Evolutionary conservation across 2,113 vertebrate genomes (phyloP).

Genomic region (Nipponia nippon): DNA sequence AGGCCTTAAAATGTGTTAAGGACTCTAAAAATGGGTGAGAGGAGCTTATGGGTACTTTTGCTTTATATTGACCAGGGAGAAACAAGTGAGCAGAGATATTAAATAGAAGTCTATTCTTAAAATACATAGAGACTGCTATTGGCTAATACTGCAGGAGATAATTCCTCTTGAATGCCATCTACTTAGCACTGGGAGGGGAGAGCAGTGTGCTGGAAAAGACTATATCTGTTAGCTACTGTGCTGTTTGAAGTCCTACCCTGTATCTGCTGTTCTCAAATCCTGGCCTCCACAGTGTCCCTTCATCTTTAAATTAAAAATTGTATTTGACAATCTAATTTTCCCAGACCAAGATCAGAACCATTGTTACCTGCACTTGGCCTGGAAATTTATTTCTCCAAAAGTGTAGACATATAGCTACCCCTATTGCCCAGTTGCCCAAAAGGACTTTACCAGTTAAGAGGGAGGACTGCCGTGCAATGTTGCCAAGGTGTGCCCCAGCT

Average conservation of each 20-base stretch:
- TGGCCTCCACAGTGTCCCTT: neutral
- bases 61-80: neutral
- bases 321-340: neutral
- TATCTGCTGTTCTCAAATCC: neutral
- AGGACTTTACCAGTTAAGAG: neutral
- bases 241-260: neutral
- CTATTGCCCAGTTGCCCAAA: neutral
- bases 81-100: neutral
- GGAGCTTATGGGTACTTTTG: neutral
- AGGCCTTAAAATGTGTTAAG: neutral
- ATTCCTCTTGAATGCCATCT: neutral
- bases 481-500: neutral
- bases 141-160: neutral
- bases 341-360: neutral
- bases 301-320: neutral
- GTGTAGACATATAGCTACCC: neutral
- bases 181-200: neutral
- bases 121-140: neutral
- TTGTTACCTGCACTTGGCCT: neutral
- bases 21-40: neutral
- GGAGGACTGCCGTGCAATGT: rapidly evolving
- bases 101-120: neutral
- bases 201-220: neutral
- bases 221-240: neutral
- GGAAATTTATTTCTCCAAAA: neutral